Evolutionary conservation across 2,113 vertebrate genomes (phyloP).

Genomic region (Toxotes jaculatrix): DNA sequence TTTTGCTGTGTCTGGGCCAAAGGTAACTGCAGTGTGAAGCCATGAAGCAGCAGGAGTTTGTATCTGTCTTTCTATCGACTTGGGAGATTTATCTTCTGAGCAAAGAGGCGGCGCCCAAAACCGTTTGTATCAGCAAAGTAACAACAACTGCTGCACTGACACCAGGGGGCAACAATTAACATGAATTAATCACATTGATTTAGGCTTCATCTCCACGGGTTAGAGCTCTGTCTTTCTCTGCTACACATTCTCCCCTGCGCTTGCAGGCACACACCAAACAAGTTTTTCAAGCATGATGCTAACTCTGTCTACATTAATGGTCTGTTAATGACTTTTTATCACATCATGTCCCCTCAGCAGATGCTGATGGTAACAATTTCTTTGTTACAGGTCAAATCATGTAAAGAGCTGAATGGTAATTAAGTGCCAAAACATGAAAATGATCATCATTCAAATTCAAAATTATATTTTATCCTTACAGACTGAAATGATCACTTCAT

Average conservation of each 20-base stretch:
- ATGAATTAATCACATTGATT: conserved; percentile 79
- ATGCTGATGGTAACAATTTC: not conserved
- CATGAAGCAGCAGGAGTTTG: conserved; percentile 55
- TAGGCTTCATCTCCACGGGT: conserved; percentile 41
- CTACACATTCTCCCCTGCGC: conserved; percentile 20
- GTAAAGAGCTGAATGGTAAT: not conserved
- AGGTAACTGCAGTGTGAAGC: conserved; percentile 56
- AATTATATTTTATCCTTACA: not conserved
- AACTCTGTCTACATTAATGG: conserved; percentile 12
- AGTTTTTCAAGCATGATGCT: conserved; percentile 24
- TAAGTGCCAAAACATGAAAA: not conserved
- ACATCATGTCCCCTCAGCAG: not conserved
- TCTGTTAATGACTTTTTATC: conserved; percentile 12
- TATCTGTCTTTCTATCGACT: conserved; percentile 64
- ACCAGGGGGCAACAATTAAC: conserved; percentile 80
- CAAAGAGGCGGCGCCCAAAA: conserved; percentile 47
- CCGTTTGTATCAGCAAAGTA: conserved; percentile 74
- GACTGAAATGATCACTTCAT: not conserved
- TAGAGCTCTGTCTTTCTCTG: conserved; percentile 41
- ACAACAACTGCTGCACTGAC: conserved; percentile 56
- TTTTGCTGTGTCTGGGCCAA: conserved; percentile 7
- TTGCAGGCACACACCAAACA: not conserved
- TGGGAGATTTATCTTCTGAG: conserved; percentile 70
- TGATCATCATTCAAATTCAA: not conserved
- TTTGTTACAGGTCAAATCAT: not conserved